Conservation (phyloP, 2,888 invertebrate species). For the Apodemia duryi region DNA sequence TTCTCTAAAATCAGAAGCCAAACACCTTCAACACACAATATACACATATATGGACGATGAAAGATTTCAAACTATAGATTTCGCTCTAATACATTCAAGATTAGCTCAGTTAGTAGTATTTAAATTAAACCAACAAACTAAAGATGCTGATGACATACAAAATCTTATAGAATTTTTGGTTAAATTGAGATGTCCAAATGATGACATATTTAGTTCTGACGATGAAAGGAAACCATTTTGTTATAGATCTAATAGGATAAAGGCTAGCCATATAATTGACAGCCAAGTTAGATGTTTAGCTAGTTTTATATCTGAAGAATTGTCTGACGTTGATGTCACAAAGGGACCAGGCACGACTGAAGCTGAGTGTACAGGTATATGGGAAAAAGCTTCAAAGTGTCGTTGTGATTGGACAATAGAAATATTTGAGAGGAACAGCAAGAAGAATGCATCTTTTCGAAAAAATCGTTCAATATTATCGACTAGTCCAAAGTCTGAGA, state of each 20-base stretch:
- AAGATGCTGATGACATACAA: conserved; percentile 61
- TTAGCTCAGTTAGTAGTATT: conserved; percentile 81
- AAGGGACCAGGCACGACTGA: conserved; percentile 78
- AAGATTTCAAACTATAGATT: conserved; percentile 81
- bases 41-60: conserved; percentile 84
- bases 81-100: conserved; percentile 82
- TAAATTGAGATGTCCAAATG: conserved; percentile 63
- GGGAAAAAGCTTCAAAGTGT: conserved; percentile 79
- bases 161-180: conserved; percentile 56
- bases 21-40: conserved; percentile 83
- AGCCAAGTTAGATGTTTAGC: conserved; percentile 64
- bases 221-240: conserved; percentile 61
- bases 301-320: conserved; percentile 63
- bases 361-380: conserved; percentile 76
- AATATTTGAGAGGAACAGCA: conserved; percentile 67
- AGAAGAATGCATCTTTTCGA: conserved; percentile 74
- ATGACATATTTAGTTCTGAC: conserved; percentile 80
- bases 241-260: conserved; percentile 52
- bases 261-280: conserved; percentile 52
- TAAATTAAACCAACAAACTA: conserved; percentile 73
- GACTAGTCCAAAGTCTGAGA: conserved; percentile 62
- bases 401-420: conserved; percentile 82
- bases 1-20: conserved; percentile 82
- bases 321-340: conserved; percentile 49
- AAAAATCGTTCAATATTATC: conserved; percentile 73